phyloP scores from a whole-genome alignment of 2,797 vertebrate species.

The Melanotaenia trifasciata region DNA sequence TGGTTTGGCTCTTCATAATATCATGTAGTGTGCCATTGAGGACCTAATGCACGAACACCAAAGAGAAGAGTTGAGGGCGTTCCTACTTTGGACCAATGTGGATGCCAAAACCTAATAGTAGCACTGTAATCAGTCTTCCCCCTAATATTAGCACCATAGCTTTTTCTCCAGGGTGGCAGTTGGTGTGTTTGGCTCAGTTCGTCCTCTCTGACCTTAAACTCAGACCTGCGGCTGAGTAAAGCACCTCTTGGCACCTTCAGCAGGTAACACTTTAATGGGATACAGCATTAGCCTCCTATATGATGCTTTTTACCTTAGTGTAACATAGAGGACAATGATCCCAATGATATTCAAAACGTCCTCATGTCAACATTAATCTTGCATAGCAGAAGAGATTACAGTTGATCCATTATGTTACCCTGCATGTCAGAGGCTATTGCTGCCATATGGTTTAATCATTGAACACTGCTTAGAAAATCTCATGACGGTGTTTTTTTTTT shows the following conservation, averaged over 20 bases:
- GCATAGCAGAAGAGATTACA: slow-evolving; percentile 43
- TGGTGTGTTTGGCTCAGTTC: slow-evolving; percentile 67
- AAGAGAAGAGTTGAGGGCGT: slow-evolving; percentile 74
- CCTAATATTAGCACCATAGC: slow-evolving; percentile 73
- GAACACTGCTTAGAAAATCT: slow-evolving; percentile 55
- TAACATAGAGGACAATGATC: slow-evolving; percentile 31
- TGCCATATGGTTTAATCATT: slow-evolving; percentile 68
- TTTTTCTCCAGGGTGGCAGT: slow-evolving; percentile 68
- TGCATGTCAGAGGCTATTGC: slow-evolving; percentile 51
- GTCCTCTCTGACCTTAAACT: slow-evolving; percentile 70
- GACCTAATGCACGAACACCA: slow-evolving; percentile 73
- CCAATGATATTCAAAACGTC: slow-evolving; percentile 51
- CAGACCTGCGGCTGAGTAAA: slow-evolving; percentile 59
- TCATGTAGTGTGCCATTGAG: slow-evolving; percentile 79
- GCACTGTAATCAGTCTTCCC: slow-evolving; percentile 74
- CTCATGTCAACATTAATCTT: slow-evolving; percentile 29
- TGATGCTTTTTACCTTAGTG: slow-evolving; percentile 42
- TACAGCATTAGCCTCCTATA: slow-evolving; percentile 38
- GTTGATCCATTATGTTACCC: slow-evolving; percentile 45
- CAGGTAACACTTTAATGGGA: slow-evolving; percentile 59
- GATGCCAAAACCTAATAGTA: slow-evolving; percentile 74
- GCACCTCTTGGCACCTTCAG: slow-evolving; percentile 54
- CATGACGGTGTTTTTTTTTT: slow-evolving; percentile 47
- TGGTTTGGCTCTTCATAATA: slow-evolving; percentile 78
- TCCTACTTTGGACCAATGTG: slow-evolving; percentile 71